Base-by-base conservation (phyloP, 1,140 invertebrate species). In the Galleria mellonella region DNA sequence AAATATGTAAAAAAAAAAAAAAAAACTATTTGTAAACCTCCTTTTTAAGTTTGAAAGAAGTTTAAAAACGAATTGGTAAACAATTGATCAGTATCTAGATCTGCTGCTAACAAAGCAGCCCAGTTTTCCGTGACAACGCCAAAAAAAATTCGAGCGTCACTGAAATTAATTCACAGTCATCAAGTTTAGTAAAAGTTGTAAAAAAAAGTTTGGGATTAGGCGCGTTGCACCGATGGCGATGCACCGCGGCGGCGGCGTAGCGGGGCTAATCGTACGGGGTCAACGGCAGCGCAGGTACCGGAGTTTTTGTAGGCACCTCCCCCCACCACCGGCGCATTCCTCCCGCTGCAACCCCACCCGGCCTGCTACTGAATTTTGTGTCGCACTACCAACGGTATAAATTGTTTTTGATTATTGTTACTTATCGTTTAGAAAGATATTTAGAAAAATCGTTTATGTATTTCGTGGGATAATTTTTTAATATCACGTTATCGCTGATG, bases 261-360 rank as follows among this genome's bases (percentile, higher is more conserved):
- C 61, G 61, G 56, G 62, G 51, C 69, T 72, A 73, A 71, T 71
- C 69, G 59, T 46, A 43, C 45, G 55, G 62, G 75, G 75, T 83
- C 78, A 83, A 76, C 68, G 78, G 68, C 78, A 72, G 72, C 58
- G 54, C 78, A 78, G 73, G 73, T 77, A 77, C 55, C 55, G 48
- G 55, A 57, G 55, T 73, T 78, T 79, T 83, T 74, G 62, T 70
- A 47, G 40, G 39, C 42, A 35, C 39, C 11, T 48, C 43, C 30
- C 29, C 32, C 9, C 30, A 31, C 62, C 52, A 13, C 33, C 56
- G 51, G 49, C 59, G 66, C 71, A 68, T 71, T 68, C 67, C 63
- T 55, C 47, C 56, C 43, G 30, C 47, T 43, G 30, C 47, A 44
- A 54, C 58, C 43, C 62, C 66, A 49, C 33, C 32, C 29, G 9